Conservation (phyloP, 2,888 invertebrate species). For the Branchipolynoe longqiensis region DNA sequence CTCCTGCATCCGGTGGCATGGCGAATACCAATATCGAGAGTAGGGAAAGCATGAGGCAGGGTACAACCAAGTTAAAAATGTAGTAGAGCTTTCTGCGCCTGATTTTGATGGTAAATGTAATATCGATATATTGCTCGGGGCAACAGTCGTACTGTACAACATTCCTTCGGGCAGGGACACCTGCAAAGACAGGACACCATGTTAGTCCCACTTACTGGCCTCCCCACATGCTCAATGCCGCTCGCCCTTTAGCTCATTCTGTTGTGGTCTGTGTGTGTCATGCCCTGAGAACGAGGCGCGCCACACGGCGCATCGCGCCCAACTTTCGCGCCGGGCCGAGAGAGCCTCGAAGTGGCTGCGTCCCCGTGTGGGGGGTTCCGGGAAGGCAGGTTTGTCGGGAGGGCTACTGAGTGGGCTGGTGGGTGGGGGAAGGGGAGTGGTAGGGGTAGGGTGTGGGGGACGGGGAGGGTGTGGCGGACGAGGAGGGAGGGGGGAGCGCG, state of each 20-base stretch:
- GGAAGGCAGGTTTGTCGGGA: not conserved
- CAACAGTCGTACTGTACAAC: constrained; percentile 87
- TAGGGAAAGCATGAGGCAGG: constrained; percentile 97
- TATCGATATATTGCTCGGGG: constrained; percentile 91
- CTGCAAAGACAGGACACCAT: constrained; percentile 60
- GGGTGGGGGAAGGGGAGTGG: not conserved
- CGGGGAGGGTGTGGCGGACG: not conserved
- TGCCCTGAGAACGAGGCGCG: constrained; percentile 35
- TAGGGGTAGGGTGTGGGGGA: not conserved
- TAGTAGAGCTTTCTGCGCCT: constrained; percentile 97
- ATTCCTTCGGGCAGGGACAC: constrained; percentile 67
- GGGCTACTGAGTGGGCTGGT: not conserved
- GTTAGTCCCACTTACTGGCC: constrained; percentile 49
- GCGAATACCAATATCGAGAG: constrained; percentile 98
- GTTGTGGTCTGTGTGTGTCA: constrained; percentile 24
- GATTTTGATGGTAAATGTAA: constrained; percentile 96
- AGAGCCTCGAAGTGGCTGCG: not conserved
- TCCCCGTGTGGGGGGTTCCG: constrained; percentile 3
- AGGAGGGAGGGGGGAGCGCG: not conserved
- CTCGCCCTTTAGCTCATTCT: constrained; percentile 20
- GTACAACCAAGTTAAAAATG: constrained; percentile 99
- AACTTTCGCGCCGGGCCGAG: too few relatives aligned
- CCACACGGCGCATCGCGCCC: not conserved
- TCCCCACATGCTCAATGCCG: constrained; percentile 13
- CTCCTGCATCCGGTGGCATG: constrained; percentile 98